Base-by-base conservation (phyloP, 2,888 invertebrate genomes). In the Lepidonotus clava region DNA sequence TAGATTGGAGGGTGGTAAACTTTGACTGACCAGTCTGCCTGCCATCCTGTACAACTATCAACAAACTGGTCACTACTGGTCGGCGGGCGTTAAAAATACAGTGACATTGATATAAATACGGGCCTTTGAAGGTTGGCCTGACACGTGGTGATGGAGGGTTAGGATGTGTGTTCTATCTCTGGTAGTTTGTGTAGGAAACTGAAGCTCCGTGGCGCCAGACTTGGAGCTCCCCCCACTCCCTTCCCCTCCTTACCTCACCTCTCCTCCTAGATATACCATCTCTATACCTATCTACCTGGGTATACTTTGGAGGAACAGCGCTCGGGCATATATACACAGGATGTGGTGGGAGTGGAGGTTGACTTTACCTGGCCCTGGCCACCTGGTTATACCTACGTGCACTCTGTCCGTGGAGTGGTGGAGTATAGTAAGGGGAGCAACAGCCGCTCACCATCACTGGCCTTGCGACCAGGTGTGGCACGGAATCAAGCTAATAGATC, bases 41-140 rank as follows among this genome's bases (percentile, higher is more conserved):
- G 28, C 66, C 24, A 1, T 66, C 66, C 24, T 32, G n/a, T n/a
- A n/a, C 11, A 66, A 66, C 66, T 66, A 66, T 66, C 66, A 66
- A 66, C 66, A 66, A 66, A 32, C 66, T 28, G 66, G 32, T 32
- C 66, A 32, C 28, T 32, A 24, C n/a, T 32, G 66, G 66, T 24
- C 32, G 32, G 8, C 8, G 46, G 46, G 66, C 66, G 66, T 66
- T 66, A 66, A 32, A 66, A 66, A 66, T 32, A 66, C 32, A 11
- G 24, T 32, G 66, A 66, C 24, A 66, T 66, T 66, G 66, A 66
- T 66, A 66, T 66, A 66, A 66, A 66, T 24, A 66, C 28, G n/a
- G 66, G 24, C 66, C 66, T 66, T 66, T 66, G 66, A 66, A 66
- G 32, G n/a, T n/a, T 14, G 2, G 66, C 28, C 66, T 66, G 66